These are phyloP conservation scores for Myiotriccus ornatus DNA, from an alignment of 2,797 vertebrate genomes.

Conservation along the genomic window DNA sequence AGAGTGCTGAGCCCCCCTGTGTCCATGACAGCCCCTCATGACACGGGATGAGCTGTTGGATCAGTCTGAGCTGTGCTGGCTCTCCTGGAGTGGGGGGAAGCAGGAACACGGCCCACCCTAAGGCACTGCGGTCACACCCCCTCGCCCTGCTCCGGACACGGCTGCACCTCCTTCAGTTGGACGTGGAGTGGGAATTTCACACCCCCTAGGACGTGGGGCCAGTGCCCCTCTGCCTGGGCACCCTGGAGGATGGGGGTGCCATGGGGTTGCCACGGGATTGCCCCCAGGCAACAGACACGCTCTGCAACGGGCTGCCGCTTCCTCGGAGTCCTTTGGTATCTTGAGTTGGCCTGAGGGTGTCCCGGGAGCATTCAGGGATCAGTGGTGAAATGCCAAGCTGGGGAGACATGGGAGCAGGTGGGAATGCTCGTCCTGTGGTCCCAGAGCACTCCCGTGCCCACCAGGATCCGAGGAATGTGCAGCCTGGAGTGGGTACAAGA, in stretches of 20 bases:
- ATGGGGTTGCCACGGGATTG: neutral
- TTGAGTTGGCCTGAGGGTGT: neutral
- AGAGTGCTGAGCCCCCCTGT: fast-evolving
- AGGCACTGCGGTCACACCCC: neutral
- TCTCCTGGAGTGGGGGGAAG: neutral
- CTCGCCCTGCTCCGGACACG: fast-evolving
- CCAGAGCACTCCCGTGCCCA: neutral
- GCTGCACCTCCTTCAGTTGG: neutral
- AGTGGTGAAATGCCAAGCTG: neutral
- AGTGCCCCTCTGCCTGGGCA: neutral
- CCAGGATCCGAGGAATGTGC: fast-evolving
- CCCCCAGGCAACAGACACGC: neutral
- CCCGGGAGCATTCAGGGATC: neutral
- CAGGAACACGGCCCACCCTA: neutral
- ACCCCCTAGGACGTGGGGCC: neutral
- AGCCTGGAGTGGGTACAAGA: neutral
- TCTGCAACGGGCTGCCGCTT: neutral
- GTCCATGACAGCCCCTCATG: neutral
- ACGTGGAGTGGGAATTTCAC: neutral
- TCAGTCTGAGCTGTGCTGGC: neutral
- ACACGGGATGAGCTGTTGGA: neutral
- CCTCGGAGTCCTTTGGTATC: constrained; percentile 33
- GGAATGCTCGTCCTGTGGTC: neutral
- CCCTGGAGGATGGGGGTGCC: neutral
- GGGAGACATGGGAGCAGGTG: neutral